Conservation (phyloP, 2,113 vertebrate species). For the Myxocyprinus asiaticus region DNA sequence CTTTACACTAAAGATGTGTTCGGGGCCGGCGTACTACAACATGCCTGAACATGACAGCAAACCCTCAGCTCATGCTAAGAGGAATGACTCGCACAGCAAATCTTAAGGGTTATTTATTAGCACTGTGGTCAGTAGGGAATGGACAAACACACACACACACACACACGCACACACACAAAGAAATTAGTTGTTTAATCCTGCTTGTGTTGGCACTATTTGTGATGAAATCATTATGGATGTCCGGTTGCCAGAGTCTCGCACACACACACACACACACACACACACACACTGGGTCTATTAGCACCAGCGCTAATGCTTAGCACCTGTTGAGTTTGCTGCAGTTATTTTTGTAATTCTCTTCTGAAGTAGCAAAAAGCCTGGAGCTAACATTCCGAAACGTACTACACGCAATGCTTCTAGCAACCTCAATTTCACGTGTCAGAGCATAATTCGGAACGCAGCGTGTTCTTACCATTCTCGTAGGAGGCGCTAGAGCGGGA, state of each 20-base stretch:
- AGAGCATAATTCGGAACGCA: too few relatives aligned
- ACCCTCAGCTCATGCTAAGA: constrained; percentile 54
- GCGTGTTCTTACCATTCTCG: too few relatives aligned
- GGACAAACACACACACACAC: constrained; percentile 14
- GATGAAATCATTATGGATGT: constrained; percentile 55
- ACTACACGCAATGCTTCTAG: too few relatives aligned
- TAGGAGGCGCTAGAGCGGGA: too few relatives aligned
- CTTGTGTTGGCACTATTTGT: constrained; percentile 53
- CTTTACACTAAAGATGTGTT: constrained; percentile 51
- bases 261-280: constrained; percentile 36
- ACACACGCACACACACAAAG: constrained; percentile 2
- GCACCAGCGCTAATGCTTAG: constrained; percentile 51
- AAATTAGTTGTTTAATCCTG: constrained; percentile 45
- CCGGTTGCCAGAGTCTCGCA: constrained; percentile 55
- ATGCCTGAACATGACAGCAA: constrained; percentile 45
- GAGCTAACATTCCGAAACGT: background rate
- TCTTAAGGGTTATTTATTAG: constrained; percentile 52
- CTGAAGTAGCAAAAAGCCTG: background rate
- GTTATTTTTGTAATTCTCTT: constrained; percentile 17
- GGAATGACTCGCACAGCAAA: constrained; percentile 44
- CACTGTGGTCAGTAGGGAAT: constrained; percentile 36
- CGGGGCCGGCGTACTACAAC: constrained; percentile 7
- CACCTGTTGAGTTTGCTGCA: constrained; percentile 59
- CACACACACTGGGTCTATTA: constrained; percentile 24
- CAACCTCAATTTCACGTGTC: too few relatives aligned